phyloP scores from a whole-genome alignment of 2,888 invertebrate species.

The Caenorhabditis sp. region DNA sequence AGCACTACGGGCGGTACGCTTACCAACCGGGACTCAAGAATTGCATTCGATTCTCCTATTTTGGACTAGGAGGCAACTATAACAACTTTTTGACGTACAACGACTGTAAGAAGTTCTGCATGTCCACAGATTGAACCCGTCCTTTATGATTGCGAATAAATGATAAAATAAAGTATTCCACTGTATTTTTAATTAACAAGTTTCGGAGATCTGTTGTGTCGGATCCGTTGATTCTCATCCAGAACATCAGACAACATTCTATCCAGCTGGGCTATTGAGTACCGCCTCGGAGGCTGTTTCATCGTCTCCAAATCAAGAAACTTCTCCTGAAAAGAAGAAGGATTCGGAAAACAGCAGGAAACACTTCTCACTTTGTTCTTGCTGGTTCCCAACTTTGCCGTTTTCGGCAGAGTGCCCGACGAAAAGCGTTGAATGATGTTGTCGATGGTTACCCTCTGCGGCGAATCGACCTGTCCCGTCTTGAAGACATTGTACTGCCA shows the following conservation, averaged over 20 bases:
- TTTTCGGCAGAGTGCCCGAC: constrained; percentile 59
- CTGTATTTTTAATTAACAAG: constrained; percentile 27
- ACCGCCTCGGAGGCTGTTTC: constrained; percentile 48
- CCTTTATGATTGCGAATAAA: constrained; percentile 11
- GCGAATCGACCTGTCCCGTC: constrained; percentile 78
- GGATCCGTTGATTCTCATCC: constrained; percentile 20
- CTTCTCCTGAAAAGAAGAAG: constrained; percentile 23
- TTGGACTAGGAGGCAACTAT: constrained; percentile 78
- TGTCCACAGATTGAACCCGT: constrained; percentile 42
- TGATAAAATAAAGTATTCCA: not conserved
- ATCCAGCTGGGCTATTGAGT: constrained; percentile 59
- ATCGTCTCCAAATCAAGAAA: constrained; percentile 30
- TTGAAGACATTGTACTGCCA: constrained; percentile 83
- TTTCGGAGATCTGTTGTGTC: constrained; percentile 56
- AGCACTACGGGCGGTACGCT: constrained; percentile 77
- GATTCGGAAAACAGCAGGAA: not conserved
- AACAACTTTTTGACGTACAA: constrained; percentile 77
- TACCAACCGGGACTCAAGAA: constrained; percentile 72
- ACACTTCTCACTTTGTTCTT: constrained; percentile 43
- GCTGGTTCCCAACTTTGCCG: constrained; percentile 34
- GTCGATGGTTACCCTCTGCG: constrained; percentile 80
- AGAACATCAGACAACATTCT: constrained; percentile 45
- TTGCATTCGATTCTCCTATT: constrained; percentile 79
- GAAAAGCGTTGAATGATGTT: constrained; percentile 72
- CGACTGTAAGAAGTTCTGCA: constrained; percentile 76